Evolutionary conservation across 92 coral and sea anemone species (phyloP), one percentile per base, ranked within the genome.

Genomic region (Diadumene lineata): DNA sequence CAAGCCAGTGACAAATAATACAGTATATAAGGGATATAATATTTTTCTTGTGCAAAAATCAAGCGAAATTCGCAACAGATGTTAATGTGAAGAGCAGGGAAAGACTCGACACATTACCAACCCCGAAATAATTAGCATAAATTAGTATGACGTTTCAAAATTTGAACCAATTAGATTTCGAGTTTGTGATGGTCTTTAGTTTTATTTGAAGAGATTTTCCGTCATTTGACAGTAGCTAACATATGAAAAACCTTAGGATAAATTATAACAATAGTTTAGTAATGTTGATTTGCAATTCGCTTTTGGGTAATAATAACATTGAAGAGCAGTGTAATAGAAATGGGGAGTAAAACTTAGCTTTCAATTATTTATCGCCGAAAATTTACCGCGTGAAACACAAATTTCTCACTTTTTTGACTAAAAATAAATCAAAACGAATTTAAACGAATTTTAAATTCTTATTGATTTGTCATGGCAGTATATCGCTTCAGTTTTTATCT

Each of bases 101-200:
- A 76, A 55, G 75, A 65, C 68, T n/a, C n/a, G n/a, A 60, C 48
- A 67, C 48, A 62, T 70, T 58, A 64, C 56, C 77, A 58, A 34
- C 72, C 77, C 69, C 53, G 63, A 70, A 65, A 81, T 73, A 66
- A 86, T 86, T 86, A 86, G 68, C 90, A 86, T 86, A 86, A 81
- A 81, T 86, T 86, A 86, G 43, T 81, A 38, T 53, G 75, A 65
- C 79, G 77, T 57, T 53, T 43, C 64, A 50, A 9, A 33, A 18
- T 43, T 25, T 69, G 31, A 24, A 48, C 84, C 84, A 72, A 79
- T 79, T 56, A 70, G 70, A 69, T 11, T 56, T 0, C 77, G 65
- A 17, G 32, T 6, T 70, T 70, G 63, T 34, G 64, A 70, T 10
- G 58, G 79, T 61, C 79, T 53, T 70, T 48, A 28, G 53, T 73